These are phyloP conservation scores for Spodoptera litura DNA, from an alignment of 1,140 invertebrate genomes.

Conservation along the genomic window DNA sequence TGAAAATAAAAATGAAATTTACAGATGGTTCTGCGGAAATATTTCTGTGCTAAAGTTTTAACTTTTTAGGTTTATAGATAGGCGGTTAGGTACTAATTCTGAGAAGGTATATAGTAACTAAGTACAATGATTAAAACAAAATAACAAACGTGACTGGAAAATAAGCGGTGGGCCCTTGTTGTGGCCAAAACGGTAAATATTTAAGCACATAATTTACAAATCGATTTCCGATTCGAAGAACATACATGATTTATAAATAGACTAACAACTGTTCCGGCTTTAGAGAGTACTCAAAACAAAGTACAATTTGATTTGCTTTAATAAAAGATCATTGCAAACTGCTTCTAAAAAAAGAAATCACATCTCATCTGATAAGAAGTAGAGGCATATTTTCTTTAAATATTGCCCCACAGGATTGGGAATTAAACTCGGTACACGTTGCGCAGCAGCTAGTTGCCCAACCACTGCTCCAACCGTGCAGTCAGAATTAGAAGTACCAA, in stretches of 20 bases:
- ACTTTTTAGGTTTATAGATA: background rate
- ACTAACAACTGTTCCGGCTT: conserved; percentile 4
- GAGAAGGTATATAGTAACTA: background rate
- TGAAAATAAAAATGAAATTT: conserved; percentile 68
- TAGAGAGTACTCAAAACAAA: background rate
- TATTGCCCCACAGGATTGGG: too few relatives aligned
- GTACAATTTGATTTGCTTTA: background rate
- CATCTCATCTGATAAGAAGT: too few relatives aligned
- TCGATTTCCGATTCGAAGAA: conserved; percentile 32
- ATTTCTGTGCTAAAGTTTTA: background rate
- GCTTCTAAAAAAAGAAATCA: background rate
- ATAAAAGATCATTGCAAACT: background rate
- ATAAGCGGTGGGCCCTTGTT: background rate
- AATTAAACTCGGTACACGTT: too few relatives aligned
- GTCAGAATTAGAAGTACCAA: too few relatives aligned
- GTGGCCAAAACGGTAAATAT: conserved; percentile 10
- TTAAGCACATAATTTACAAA: conserved; percentile 36
- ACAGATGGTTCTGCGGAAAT: too few relatives aligned
- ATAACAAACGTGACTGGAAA: background rate
- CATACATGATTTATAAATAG: conserved; percentile 32
- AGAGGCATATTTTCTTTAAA: too few relatives aligned
- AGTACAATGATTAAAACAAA: too few relatives aligned
- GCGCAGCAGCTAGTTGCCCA: too few relatives aligned
- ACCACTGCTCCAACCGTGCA: too few relatives aligned
- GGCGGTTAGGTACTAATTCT: background rate